These are phyloP conservation scores for Drosophila ficusphila DNA, from an alignment of 1,140 invertebrate species.

Conservation along the genomic window DNA sequence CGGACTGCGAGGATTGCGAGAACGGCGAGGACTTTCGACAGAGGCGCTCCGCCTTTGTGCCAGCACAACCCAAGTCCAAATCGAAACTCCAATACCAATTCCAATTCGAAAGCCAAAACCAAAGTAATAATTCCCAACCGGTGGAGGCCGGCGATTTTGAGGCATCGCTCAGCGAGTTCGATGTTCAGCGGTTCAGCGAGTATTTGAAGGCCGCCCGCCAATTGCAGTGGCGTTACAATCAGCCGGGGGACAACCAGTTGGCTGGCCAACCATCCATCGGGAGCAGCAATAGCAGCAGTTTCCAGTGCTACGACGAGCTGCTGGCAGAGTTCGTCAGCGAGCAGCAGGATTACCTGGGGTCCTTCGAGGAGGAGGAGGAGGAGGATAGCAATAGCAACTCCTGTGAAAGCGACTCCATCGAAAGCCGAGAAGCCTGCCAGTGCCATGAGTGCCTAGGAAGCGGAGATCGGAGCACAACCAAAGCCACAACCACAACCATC, in stretches of 20 bases:
- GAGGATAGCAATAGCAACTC: slow-evolving; percentile 38
- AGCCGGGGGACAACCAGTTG: not conserved
- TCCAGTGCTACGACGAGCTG: slow-evolving; percentile 79
- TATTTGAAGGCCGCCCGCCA: slow-evolving; percentile 66
- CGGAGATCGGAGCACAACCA: not conserved
- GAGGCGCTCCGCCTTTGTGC: slow-evolving; percentile 62
- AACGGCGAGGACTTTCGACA: slow-evolving; percentile 5
- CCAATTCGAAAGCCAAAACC: too few species aligned
- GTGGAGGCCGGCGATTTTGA: slow-evolving; percentile 28
- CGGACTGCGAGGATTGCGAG: slow-evolving; percentile 28
- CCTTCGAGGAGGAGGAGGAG: slow-evolving; percentile 3
- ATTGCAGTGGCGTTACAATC: slow-evolving; percentile 33
- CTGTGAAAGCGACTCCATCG: too few species aligned
- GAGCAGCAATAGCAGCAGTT: slow-evolving; percentile 11
- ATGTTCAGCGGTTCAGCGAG: slow-evolving; percentile 72
- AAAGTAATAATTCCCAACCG: not conserved
- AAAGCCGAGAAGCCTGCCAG: slow-evolving; percentile 48
- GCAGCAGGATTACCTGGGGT: slow-evolving; percentile 49
- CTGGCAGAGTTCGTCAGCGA: slow-evolving; percentile 72
- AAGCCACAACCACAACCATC: not conserved
- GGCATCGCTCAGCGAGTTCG: slow-evolving; percentile 62
- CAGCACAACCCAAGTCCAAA: not conserved
- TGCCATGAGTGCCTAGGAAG: slow-evolving; percentile 72
- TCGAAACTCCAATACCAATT: too few species aligned
- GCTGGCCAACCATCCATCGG: too few species aligned